Percentiles rank a stretch among this genome's conserved stretches.
These are phyloP conservation scores for Saccostrea glomerata DNA, from an alignment of 1,140 invertebrate species.

Conservation along the genomic window DNA sequence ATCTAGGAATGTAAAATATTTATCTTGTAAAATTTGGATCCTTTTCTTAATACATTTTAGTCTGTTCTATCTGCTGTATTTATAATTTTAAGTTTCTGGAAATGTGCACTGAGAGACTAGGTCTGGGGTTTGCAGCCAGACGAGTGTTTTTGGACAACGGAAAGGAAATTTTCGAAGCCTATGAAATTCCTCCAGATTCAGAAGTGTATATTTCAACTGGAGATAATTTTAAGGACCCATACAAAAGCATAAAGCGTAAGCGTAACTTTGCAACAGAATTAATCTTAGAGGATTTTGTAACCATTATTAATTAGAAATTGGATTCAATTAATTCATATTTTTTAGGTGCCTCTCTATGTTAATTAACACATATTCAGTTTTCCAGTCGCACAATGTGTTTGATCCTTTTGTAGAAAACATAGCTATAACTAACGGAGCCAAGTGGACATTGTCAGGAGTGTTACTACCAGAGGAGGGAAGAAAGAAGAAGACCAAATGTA, in stretches of 20 bases:
- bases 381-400: background rate
- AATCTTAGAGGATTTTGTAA: background rate
- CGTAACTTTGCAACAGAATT: background rate
- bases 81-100: constrained; percentile 74
- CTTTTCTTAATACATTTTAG: no score
- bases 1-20: background rate
- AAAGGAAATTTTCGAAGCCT: constrained; percentile 70
- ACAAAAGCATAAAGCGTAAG: constrained; percentile 71
- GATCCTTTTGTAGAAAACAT: constrained; percentile 66
- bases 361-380: no score
- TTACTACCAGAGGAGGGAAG: constrained; percentile 70
- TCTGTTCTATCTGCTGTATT: background rate
- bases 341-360: no score
- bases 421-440: constrained; percentile 66
- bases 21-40: no score
- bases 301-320: no score
- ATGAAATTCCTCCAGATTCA: constrained; percentile 72
- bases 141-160: constrained; percentile 78
- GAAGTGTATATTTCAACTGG: constrained; percentile 78
- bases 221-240: constrained; percentile 77
- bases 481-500: constrained; percentile 68
- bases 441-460: constrained; percentile 77
- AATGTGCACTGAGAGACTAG: constrained; percentile 76
- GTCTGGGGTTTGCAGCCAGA: constrained; percentile 76
- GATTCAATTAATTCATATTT: no score